These are phyloP conservation scores for Gallirallus australis DNA, from an alignment of 2,797 vertebrate genomes.

Conservation along the genomic window DNA sequence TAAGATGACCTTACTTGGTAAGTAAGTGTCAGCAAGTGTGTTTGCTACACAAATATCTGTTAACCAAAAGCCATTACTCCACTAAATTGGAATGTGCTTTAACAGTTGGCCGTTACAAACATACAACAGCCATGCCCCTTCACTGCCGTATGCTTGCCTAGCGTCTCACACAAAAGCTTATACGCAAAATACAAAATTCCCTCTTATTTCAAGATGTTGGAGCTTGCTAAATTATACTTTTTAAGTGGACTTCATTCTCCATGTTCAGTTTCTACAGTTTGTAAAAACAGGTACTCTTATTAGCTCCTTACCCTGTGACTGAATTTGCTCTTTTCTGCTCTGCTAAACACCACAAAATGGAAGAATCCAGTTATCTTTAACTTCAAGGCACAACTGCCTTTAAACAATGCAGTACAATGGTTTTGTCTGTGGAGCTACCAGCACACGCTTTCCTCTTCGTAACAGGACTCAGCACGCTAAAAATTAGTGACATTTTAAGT, in stretches of 20 bases:
- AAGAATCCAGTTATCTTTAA: background rate
- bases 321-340: background rate
- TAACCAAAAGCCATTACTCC: background rate
- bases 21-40: background rate
- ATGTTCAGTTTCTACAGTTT: background rate
- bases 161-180: background rate
- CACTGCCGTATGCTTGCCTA: background rate
- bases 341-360: background rate
- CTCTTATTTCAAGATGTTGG: background rate
- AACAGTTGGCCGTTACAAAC: background rate
- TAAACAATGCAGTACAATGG: background rate
- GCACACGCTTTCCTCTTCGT: background rate
- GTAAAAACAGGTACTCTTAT: background rate
- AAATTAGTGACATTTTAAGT: conserved; percentile 57
- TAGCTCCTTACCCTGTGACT: background rate
- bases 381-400: background rate
- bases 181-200: background rate
- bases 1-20: background rate
- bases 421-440: background rate
- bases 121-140: background rate
- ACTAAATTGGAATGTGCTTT: background rate
- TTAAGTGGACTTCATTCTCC: background rate
- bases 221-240: background rate
- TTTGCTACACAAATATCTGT: background rate
- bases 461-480: conserved; percentile 25